These are phyloP conservation scores for Montipora capricornis DNA, from an alignment of 64 coral and sea anemone species.

Conservation along the genomic window DNA sequence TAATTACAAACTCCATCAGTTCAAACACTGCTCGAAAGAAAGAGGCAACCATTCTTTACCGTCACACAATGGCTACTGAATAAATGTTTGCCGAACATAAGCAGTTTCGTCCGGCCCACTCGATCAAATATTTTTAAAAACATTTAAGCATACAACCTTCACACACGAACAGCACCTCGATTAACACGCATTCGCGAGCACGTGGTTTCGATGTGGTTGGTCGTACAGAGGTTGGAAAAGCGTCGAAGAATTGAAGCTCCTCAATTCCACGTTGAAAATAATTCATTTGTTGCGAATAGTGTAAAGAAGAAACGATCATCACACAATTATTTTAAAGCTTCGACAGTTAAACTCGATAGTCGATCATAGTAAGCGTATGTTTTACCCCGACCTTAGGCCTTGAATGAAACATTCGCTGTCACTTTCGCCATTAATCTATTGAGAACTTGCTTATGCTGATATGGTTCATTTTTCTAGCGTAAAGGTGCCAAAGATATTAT, in stretches of 20 bases:
- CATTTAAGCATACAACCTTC: background rate
- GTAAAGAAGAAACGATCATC: background rate
- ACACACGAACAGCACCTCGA: background rate
- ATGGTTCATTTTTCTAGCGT: background rate
- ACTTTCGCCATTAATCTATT: background rate
- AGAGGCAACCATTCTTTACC: background rate
- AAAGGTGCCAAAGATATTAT: background rate
- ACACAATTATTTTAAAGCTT: background rate
- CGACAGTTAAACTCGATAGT: too few species aligned
- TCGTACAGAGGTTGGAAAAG: background rate
- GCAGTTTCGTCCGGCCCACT: background rate
- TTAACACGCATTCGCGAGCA: background rate
- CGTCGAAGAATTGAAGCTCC: too few species aligned
- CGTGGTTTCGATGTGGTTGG: constrained; percentile 30
- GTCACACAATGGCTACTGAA: background rate
- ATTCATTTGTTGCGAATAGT: too few species aligned
- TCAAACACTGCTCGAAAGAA: background rate
- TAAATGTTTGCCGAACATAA: background rate
- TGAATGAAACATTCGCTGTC: too few species aligned
- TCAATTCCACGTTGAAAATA: too few species aligned
- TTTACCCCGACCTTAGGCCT: too few species aligned
- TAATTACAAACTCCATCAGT: background rate
- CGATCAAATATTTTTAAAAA: background rate
- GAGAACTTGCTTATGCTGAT: background rate
- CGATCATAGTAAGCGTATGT: too few species aligned